These are phyloP conservation scores for Nycticorax nycticorax DNA, from an alignment of 2,113 vertebrate species.

Conservation along the genomic window DNA sequence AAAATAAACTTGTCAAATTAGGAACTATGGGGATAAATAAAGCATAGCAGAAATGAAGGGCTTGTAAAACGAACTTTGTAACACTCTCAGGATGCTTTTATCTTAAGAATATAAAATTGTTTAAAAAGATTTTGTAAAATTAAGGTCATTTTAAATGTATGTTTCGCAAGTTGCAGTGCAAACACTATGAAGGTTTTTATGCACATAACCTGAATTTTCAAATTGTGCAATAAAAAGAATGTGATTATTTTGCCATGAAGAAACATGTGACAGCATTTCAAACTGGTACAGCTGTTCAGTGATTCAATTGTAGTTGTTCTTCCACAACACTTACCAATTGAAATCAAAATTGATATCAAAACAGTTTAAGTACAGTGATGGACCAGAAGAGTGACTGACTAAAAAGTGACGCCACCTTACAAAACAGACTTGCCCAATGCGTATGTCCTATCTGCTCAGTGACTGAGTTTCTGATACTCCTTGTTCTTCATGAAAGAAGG, in stretches of 20 bases:
- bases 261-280: constrained; percentile 56
- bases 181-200: constrained; percentile 69
- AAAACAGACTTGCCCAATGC: neutral
- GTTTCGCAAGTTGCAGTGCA: constrained; percentile 66
- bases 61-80: constrained; percentile 78
- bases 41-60: constrained; percentile 78
- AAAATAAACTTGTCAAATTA: constrained; percentile 71
- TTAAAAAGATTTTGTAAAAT: constrained; percentile 79
- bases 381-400: constrained; percentile 12
- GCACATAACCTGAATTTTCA: constrained; percentile 61
- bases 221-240: constrained; percentile 75
- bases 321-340: constrained; percentile 29
- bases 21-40: constrained; percentile 75
- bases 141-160: constrained; percentile 75
- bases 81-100: constrained; percentile 82
- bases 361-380: constrained; percentile 62
- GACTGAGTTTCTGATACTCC: neutral
- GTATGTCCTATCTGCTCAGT: neutral
- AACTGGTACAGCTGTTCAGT: constrained; percentile 54
- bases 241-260: constrained; percentile 57
- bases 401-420: neutral
- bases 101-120: constrained; percentile 74
- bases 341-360: neutral
- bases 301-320: constrained; percentile 50
- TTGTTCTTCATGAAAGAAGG: neutral